Base-by-base conservation (phyloP, 2,797 vertebrate genomes). In the Thalassophryne amazonica region DNA sequence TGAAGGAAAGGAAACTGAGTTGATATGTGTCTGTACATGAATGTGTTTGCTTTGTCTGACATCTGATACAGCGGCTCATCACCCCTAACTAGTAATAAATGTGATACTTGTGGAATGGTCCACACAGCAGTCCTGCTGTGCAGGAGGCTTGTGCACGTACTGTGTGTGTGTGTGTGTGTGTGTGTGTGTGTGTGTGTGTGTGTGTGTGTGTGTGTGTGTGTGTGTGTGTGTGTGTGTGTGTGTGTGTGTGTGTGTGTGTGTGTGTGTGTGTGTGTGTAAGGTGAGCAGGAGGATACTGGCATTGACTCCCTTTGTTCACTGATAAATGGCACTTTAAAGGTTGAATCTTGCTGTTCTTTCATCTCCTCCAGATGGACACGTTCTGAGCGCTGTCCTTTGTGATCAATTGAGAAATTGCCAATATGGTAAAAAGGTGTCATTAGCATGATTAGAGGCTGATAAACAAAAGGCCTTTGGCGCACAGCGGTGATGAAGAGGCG, bases 281-380 rank as follows among this genome's bases (percentile, higher is more conserved):
- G 6, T 32, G 59, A 48, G 35, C 10, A 27, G 14, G 25, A 43
- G 54, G 67, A 61, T 68, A 60, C 75, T 45, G 41, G 22, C 49
- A 31, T 14, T 3, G 56, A 52, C 53, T 65, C 22, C 21, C 38
- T 69, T 73, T 68, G 64, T 67, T 13, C 24, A 11, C 49, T 81
- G 73, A 79, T 63, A 28, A 75, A 83, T 60, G 63, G 32, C 39
- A 42, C 54, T 69, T 84, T 73, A 80, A 76, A 80, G 74, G 73
- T 75, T 76, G 67, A 69, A 16, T 42, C 69, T 48, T 33, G 20
- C 56, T 33, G 62, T 62, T 73, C 66, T 76, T 66, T 61, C 59
- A 53, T 69, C 68, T 73, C 49, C 51, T 10, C 36, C 49, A 49
- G 69, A 59, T 48, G 31, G 59, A 49, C 31, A 24, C 33, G 52